Conservation (phyloP, 1,140 invertebrate species). For the Microplitis demolitor region DNA sequence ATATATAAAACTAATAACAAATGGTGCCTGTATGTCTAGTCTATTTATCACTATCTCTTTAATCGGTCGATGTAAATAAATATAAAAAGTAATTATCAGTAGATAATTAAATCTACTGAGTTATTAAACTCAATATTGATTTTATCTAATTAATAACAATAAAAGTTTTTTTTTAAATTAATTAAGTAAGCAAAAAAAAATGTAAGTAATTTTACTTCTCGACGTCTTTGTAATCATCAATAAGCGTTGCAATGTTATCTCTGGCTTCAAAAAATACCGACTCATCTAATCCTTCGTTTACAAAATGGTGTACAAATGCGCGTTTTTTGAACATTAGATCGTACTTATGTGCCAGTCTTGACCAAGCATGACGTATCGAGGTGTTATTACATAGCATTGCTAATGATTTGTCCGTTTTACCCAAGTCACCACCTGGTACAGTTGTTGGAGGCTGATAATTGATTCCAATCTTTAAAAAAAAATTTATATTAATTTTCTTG, state of each 20-base stretch:
- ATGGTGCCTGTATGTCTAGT: too few species aligned
- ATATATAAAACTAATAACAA: too few species aligned
- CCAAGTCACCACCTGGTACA: slow-evolving; percentile 76
- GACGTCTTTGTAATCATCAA: slow-evolving; percentile 69
- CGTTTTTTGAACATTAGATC: slow-evolving; percentile 75
- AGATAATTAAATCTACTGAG: too few species aligned
- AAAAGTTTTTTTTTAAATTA: neutral
- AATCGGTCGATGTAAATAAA: too few species aligned
- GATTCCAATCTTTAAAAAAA: slow-evolving; percentile 61
- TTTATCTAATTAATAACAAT: too few species aligned
- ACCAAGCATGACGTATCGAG: slow-evolving; percentile 76
- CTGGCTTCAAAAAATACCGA: slow-evolving; percentile 72
- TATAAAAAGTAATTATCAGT: too few species aligned
- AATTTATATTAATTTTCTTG: neutral
- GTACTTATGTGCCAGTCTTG: slow-evolving; percentile 71
- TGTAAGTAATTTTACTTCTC: slow-evolving; percentile 1
- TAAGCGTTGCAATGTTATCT: slow-evolving; percentile 72
- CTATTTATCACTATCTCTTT: too few species aligned
- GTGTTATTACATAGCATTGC: slow-evolving; percentile 79
- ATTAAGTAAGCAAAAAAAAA: neutral
- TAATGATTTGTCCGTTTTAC: slow-evolving; percentile 67
- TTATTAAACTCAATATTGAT: too few species aligned
- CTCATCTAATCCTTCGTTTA: slow-evolving; percentile 83
- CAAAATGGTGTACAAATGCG: slow-evolving; percentile 79
- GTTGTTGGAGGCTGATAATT: slow-evolving; percentile 76